phyloP scores from a whole-genome alignment of 2,888 invertebrate species.

The Lomographa bimaculata region DNA sequence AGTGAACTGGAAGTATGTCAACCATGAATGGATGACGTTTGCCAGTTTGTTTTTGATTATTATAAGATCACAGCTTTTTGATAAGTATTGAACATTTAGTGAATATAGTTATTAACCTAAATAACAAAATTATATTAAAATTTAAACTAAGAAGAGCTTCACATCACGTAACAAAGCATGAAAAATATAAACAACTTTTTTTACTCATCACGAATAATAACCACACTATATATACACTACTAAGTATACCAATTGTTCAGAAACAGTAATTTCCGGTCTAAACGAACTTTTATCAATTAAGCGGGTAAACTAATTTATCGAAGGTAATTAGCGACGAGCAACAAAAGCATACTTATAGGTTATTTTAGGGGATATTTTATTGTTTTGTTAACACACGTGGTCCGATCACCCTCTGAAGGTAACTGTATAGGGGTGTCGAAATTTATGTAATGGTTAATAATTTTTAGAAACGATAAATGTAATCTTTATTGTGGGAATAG shows the following conservation, averaged over 20 bases:
- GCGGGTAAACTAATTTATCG: conserved; percentile 5
- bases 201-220: no score
- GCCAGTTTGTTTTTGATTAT: no score
- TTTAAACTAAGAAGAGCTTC: no score
- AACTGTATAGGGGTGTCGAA: conserved; percentile 26
- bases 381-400: conserved; percentile 35
- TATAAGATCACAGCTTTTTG: no score
- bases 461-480: conserved; percentile 29
- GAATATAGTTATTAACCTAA: no score
- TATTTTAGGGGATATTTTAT: conserved; percentile 29
- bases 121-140: no score
- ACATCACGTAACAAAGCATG: no score
- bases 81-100: no score
- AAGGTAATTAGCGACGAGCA: conserved; percentile 35
- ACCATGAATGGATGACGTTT: no score
- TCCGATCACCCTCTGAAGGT: conserved; percentile 15
- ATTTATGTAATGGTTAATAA: conserved; percentile 34
- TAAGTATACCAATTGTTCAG: conserved; percentile 5
- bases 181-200: no score
- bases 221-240: no score
- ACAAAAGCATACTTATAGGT: conserved; percentile 39
- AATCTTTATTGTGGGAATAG: conserved; percentile 37
- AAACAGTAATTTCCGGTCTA: conserved; percentile 14
- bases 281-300: conserved; percentile 17
- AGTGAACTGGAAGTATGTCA: no score